Conservation (phyloP, 2,888 invertebrate species). For the Electrophaes corylata region DNA sequence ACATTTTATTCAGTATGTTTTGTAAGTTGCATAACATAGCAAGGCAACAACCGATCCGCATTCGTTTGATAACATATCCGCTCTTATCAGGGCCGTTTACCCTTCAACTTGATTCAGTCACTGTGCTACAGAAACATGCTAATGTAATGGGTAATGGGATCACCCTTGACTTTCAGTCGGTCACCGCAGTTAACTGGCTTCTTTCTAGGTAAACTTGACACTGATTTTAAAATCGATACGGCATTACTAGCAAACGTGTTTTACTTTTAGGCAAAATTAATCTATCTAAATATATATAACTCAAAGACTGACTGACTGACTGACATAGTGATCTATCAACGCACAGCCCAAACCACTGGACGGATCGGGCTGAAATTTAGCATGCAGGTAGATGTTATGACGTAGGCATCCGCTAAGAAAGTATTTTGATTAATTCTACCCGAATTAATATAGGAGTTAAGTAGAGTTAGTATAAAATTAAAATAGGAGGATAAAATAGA, state of each 20-base stretch:
- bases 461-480: too few relatives aligned
- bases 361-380: too few relatives aligned
- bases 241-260: neutral
- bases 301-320: too few relatives aligned
- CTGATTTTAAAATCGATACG: slow-evolving; percentile 18
- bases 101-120: slow-evolving; percentile 57
- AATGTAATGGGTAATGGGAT: slow-evolving; percentile 67
- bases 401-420: too few relatives aligned
- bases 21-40: slow-evolving; percentile 15
- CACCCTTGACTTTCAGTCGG: slow-evolving; percentile 73
- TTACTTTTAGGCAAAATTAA: too few relatives aligned
- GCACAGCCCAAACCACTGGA: too few relatives aligned
- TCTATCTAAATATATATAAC: too few relatives aligned
- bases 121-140: slow-evolving; percentile 38
- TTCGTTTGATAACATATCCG: slow-evolving; percentile 19
- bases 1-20: neutral
- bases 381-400: too few relatives aligned
- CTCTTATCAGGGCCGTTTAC: slow-evolving; percentile 24
- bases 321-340: too few relatives aligned
- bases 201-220: slow-evolving; percentile 7
- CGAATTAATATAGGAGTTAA: too few relatives aligned
- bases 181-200: slow-evolving; percentile 19
- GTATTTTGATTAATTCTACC: too few relatives aligned
- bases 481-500: too few relatives aligned
- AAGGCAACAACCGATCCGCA: slow-evolving; percentile 10